Base-by-base conservation (phyloP, 1,140 invertebrate species). In the Drosophila kepulauana region DNA sequence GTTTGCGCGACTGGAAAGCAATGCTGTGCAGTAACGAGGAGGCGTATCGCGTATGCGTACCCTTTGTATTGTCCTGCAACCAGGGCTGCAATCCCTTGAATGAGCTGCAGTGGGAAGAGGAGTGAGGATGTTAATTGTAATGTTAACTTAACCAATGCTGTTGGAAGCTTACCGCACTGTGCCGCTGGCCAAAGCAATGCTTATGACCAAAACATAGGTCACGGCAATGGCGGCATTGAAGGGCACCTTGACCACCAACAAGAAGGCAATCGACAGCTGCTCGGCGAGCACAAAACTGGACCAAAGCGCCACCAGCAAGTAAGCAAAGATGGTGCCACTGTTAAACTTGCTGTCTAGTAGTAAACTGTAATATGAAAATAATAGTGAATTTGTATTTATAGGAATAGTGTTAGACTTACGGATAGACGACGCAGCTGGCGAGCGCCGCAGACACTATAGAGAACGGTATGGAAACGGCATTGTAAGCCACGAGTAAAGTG, bases 241-340 rank as follows among this genome's bases (percentile, higher is more conserved):
- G 0, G 96, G 95, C 75, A 95, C 95, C 82, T 96, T 97, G 0
- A 98, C 94, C 5, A 97, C 94, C 94, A 98, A 96, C 77, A 98
- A 93, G 30, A 97, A 94, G 0, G 96, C 95, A 30, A 98, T 95
- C 0, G 97, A 95, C 70, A 97, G 95, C 86, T 98, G 97, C 85
- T 98, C 97, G 0, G 96, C 95, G 64, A 97, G 95, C 0, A 97
- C 94, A 89, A 96, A 97, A 82, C 96, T 96, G 0, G 96, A 95
- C 95, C 96, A 97, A 0, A 98, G 93, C 1, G 95, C 94, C n/a
- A 95, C 91, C 4, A 94, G 93, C 69, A 96, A 95, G 81, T 94
- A 94, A 1, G 80, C 79, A 38, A 93, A 92, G 1, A 88, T 62
- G 0, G 75, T 82, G 43, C 86, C 85, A 65, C 87, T 89, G 1